Base-by-base conservation (phyloP, 2,888 invertebrate species). In the Amorpha juglandis region DNA sequence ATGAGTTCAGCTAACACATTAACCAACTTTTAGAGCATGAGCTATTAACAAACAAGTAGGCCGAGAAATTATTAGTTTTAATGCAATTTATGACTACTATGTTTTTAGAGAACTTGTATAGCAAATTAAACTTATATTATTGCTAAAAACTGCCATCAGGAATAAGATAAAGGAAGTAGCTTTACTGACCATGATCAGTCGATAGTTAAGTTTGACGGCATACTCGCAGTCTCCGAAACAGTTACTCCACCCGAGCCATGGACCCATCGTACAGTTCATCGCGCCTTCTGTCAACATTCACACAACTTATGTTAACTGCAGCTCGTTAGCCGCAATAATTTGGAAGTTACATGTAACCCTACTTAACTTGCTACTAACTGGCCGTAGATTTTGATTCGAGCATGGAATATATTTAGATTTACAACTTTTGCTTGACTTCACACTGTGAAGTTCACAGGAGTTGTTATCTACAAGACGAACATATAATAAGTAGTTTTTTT, bases 211-310 rank as follows among this genome's bases (percentile, higher is more conserved):
- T 76, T 91, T 91, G 70, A 91, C 75, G 45, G 87, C 90, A 72
- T 80, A 83, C 66, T 86, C 84, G 70, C 92, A 92, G 70, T 88
- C 83, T 0, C 92, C 92, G 70, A 87, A 79, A 73, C 92, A 92
- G 45, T 86, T 83, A 72, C 84, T 83, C 92, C 92, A 92, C 9
- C 92, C 92, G 64, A 89, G 77, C 92, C 92, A 92, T 8, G 85
- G 82, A 12, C 90, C 87, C 67, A 80, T 80, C 77, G 82, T 83
- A 76, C 92, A 92, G 73, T 86, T 84, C 67, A 75, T 77, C 69
- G 80, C 80, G 42, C 42, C 58, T 71, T 82, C 83, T 80, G 71
- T 62, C 63, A 67, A 67, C 63, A 63, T 63, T 68, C 47, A 48
- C 51, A 63, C 16, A 45, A 65, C 19, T 27, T 4, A 47, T 63